Percentiles rank a stretch among this genome's conserved stretches.
Conservation (phyloP, 2,888 invertebrate genomes). For the Sisyra terminalis region DNA sequence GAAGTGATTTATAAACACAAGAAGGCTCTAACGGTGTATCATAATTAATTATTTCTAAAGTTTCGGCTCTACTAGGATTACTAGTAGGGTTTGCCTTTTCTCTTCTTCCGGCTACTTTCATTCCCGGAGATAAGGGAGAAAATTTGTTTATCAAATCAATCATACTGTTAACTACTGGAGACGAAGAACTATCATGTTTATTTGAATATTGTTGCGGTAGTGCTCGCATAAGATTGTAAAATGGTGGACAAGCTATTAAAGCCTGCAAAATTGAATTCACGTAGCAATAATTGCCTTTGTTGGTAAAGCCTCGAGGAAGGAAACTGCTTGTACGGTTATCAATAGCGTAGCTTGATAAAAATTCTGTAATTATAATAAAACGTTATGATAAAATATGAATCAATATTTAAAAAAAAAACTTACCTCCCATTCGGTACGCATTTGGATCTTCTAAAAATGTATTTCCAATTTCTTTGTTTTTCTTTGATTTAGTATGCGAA, state of each 20-base stretch:
- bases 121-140: conserved; percentile 41
- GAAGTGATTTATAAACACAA: conserved; percentile 69
- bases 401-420: conserved; percentile 17
- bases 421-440: conserved; percentile 54
- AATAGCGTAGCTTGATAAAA: conserved; percentile 53
- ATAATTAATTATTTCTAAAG: conserved; percentile 31
- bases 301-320: conserved; percentile 79
- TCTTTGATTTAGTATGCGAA: too few relatives aligned
- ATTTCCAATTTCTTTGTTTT: conserved; percentile 21
- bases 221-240: conserved; percentile 77
- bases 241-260: conserved; percentile 83
- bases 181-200: conserved; percentile 31
- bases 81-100: conserved; percentile 28
- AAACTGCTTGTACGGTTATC: conserved; percentile 67
- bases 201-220: conserved; percentile 47
- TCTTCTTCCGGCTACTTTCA: conserved; percentile 25
- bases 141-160: conserved; percentile 68
- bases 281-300: conserved; percentile 91
- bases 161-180: conserved; percentile 87
- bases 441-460: conserved; percentile 45
- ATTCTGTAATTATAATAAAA: conserved; percentile 39
- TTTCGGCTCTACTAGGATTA: conserved; percentile 13
- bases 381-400: neutral
- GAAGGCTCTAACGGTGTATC: conserved; percentile 84
- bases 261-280: conserved; percentile 92